Conservation (phyloP, 2,888 invertebrate species). For the Pollenia labialis region DNA sequence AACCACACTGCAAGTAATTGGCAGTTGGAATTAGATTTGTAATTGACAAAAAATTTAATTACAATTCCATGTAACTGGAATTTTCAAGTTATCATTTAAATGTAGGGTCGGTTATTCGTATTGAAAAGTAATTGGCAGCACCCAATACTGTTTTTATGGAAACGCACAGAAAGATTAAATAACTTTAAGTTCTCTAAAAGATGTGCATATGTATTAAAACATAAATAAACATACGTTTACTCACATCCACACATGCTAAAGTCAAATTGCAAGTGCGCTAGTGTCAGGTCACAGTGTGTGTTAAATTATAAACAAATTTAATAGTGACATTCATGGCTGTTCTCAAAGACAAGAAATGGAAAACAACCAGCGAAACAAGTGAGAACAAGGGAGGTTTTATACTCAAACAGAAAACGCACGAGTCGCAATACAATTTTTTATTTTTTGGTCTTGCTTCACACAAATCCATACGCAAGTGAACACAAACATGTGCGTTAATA, state of each 20-base stretch:
- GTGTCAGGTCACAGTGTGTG: slow-evolving; percentile 42
- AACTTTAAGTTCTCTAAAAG: too few species aligned
- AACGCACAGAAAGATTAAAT: too few species aligned
- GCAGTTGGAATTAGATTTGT: too few species aligned
- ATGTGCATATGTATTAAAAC: not conserved
- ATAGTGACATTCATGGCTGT: slow-evolving; percentile 40
- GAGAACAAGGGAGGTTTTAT: not conserved
- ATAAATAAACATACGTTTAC: not conserved
- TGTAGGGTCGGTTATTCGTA: too few species aligned
- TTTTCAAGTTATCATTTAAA: too few species aligned
- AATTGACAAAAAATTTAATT: too few species aligned
- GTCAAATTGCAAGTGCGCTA: slow-evolving; percentile 28
- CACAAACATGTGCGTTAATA: slow-evolving; percentile 11
- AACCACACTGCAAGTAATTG: too few species aligned
- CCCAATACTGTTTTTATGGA: too few species aligned
- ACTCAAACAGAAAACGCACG: slow-evolving; percentile 42
- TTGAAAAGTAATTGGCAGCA: too few species aligned
- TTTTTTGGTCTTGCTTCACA: not conserved
- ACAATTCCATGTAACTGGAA: too few species aligned
- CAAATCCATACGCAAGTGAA: not conserved
- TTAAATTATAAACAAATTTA: slow-evolving; percentile 23
- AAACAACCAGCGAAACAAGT: not conserved
- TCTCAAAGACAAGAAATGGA: not conserved
- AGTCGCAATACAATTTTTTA: slow-evolving; percentile 21
- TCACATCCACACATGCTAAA: not conserved